Conservation (phyloP, 1,140 invertebrate genomes). For the Mycetomoellerius zeteki region DNA sequence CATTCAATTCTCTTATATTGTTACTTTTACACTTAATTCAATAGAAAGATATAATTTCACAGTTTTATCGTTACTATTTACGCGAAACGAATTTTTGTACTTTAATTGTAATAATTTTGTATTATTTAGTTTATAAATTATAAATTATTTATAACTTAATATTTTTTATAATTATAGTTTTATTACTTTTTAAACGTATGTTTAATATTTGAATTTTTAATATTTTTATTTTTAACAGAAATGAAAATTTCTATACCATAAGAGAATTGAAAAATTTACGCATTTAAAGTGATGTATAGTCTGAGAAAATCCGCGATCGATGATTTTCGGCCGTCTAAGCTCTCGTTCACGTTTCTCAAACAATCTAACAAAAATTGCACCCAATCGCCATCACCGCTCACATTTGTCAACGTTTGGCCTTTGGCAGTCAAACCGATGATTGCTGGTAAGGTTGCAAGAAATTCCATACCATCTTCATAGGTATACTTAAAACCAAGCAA, state of each 20-base stretch:
- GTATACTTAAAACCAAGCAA: conserved; percentile 68
- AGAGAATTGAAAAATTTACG: conserved; percentile 70
- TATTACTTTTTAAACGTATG: not conserved
- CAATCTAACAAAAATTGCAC: conserved; percentile 77
- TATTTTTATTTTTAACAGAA: not conserved
- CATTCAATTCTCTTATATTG: not conserved
- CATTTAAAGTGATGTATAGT: conserved; percentile 78
- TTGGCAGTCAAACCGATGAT: conserved; percentile 76
- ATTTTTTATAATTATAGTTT: not conserved
- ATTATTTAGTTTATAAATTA: not conserved
- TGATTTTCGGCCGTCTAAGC: conserved; percentile 58
- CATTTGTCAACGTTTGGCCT: conserved; percentile 40
- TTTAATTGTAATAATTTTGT: not conserved
- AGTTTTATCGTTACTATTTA: not conserved
- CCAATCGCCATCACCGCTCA: conserved; percentile 75
- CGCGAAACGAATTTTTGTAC: not conserved
- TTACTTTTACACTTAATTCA: not conserved
- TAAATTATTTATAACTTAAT: not conserved
- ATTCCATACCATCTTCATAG: conserved; percentile 82
- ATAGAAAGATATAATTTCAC: not conserved
- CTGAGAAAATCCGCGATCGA: conserved; percentile 77
- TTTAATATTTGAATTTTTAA: not conserved
- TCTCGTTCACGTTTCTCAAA: conserved; percentile 50
- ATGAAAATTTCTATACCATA: not conserved
- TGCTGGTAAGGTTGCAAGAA: conserved; percentile 79